Base-by-base conservation (phyloP, 1,140 invertebrate genomes). In the Potamilus streckersoni region DNA sequence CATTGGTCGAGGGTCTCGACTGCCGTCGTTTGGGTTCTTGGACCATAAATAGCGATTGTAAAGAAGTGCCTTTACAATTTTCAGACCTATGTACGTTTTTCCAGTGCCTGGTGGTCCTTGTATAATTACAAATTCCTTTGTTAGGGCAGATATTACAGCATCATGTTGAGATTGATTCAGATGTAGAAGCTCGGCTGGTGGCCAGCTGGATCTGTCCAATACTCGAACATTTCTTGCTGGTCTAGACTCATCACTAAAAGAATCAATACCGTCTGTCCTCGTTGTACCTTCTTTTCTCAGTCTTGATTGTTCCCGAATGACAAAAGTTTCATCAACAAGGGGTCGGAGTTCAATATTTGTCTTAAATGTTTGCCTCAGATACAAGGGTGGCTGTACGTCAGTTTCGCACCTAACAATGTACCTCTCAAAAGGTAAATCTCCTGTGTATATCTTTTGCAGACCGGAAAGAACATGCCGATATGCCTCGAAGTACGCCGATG, bases 101-200 rank as follows among this genome's bases (percentile, higher is more conserved):
- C 89, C 87, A 19, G 87, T 89, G 8, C 86, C 89, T 56, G 84
- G 87, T 27, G 85, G 91, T 55, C 84, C 93, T 91, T 96, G 95
- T 78, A 96, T 95, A 1, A 96, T 89, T 2, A 92, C 88, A 65
- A 92, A 75, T 79, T 91, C 90, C 69, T 86, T 88, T 23, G 85
- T 89, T 3, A 92, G 82, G 12, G 91, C 90, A 23, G 80, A 79
- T 68, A 85, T 80, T 31, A 92, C 77, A 6, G 92, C 92, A 55
- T 82, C 70, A 74, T 78, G 83, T 79, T 92, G 92, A 58, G 89
- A 89, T n/a, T 85, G 80, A 82, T 92, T 89, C 31, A 91, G 69
- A 68, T 82, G 79, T 2, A 89, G 74, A 23, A 78, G 65, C 15
- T 86, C 76, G 20, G 78, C 70, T 23, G 71, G 71, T 17, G 90